These are phyloP conservation scores for Pampusana beccarii DNA, from an alignment of 2,113 vertebrate genomes.

Conservation along the genomic window DNA sequence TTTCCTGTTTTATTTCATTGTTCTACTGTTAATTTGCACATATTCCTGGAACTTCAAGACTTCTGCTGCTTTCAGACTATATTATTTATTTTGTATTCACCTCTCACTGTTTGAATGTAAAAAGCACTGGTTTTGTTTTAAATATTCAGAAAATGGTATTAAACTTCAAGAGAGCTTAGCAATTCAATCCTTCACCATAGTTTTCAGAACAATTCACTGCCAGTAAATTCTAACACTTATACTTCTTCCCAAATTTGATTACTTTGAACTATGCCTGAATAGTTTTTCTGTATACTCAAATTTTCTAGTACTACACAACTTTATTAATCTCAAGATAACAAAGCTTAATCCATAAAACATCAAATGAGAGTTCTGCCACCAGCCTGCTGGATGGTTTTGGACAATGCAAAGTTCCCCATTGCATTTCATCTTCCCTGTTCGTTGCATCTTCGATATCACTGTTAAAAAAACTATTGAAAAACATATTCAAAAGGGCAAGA, in stretches of 20 bases:
- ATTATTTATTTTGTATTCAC: not conserved
- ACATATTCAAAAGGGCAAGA: not conserved
- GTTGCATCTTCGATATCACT: not conserved
- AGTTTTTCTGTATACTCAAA: not conserved
- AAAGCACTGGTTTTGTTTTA: not conserved
- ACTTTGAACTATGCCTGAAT: not conserved
- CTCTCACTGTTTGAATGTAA: not conserved
- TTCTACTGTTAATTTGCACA: not conserved
- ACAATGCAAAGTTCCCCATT: not conserved
- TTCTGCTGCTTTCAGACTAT: not conserved
- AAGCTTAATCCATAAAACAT: not conserved
- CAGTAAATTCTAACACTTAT: not conserved
- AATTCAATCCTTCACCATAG: not conserved
- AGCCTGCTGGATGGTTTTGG: not conserved
- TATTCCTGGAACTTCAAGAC: not conserved
- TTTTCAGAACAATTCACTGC: not conserved
- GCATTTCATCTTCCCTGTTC: not conserved
- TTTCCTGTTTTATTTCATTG: not conserved
- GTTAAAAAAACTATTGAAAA: not conserved
- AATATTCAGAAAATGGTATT: not conserved
- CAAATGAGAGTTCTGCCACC: not conserved
- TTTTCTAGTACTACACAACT: not conserved
- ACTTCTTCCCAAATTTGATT: not conserved
- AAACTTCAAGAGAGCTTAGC: not conserved
- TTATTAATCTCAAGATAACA: not conserved